Evolutionary conservation across 2,113 vertebrate species (phyloP).

Genomic region (Chlamydotis undulata): DNA sequence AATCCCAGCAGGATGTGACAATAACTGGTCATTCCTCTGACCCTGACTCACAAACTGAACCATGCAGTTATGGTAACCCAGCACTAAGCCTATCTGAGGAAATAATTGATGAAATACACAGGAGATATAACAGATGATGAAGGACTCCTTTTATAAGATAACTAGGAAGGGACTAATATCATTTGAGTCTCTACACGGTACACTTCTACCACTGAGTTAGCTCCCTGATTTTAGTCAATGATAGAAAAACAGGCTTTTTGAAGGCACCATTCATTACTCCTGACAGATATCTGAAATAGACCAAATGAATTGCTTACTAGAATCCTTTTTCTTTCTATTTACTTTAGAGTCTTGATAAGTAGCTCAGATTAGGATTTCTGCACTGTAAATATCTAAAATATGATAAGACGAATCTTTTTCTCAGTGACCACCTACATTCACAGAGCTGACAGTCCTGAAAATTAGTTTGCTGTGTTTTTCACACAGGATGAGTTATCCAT

Average conservation of each 20-base stretch:
- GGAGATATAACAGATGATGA: background rate
- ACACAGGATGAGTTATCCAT: background rate
- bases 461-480: background rate
- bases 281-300: background rate
- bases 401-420: background rate
- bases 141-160: background rate
- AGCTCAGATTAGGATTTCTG: background rate
- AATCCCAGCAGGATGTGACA: background rate
- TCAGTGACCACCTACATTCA: background rate
- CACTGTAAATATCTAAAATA: background rate
- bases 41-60: background rate
- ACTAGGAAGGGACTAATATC: background rate
- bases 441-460: background rate
- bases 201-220: background rate
- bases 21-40: background rate
- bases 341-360: background rate
- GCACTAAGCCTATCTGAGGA: background rate
- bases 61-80: rapidly evolving
- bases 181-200: background rate
- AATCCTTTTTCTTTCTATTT: background rate
- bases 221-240: background rate
- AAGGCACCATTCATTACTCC: background rate
- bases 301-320: background rate
- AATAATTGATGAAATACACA: background rate
- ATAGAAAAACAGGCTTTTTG: background rate